Base-by-base conservation (phyloP, 30 jellyfish, hydroid and myxozoan species). In the Clytia hemisphaerica region DNA sequence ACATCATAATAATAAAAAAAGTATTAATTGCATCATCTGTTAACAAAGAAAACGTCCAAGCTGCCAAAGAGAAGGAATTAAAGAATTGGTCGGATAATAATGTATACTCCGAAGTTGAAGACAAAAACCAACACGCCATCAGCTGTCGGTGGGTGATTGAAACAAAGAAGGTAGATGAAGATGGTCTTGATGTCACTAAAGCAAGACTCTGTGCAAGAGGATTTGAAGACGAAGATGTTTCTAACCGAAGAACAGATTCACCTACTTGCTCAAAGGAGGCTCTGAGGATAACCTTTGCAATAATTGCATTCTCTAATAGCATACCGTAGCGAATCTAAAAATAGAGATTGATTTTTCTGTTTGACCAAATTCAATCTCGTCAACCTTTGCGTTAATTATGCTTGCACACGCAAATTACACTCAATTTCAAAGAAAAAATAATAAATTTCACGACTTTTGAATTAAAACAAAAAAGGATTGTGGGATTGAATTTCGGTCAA, bases 181-280 rank as follows among this genome's bases (percentile, higher is more conserved):
- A 46, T 55, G 66, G 66, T 3, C 31, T 19, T 22, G 45, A 42
- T 30, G 57, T 12, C 19, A 62, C 58, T 24, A 61, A 76, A 57
- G 46, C 89, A 2, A 58, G 66, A 37, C 40, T 76, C 9, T 57
- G 47, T 45, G 82, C 82, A 18, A 15, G 75, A 12, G 83, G 89
- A 4, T 76, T 76, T 76, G 89, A 76, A 36, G 83, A 76, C 27
- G 45, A 76, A 28, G 67, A 26, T 10, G 83, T 31, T 7, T 9
- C 65, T 35, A 63, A 58, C 25, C 25, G 45, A 9, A 14, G 67
- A 46, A 61, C 22, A 6, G 88, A 61, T 29, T 75, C 71, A 7
- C 88, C 88, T 26, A 75, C 88, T 15, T 75, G 88, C 81, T 19
- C 82, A 16, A 61, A 51, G 37, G 73, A 60, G 16, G n/a, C 67